These are phyloP conservation scores for Porites cylindrica DNA, from an alignment of 92 coral and sea anemone genomes.

Conservation along the genomic window DNA sequence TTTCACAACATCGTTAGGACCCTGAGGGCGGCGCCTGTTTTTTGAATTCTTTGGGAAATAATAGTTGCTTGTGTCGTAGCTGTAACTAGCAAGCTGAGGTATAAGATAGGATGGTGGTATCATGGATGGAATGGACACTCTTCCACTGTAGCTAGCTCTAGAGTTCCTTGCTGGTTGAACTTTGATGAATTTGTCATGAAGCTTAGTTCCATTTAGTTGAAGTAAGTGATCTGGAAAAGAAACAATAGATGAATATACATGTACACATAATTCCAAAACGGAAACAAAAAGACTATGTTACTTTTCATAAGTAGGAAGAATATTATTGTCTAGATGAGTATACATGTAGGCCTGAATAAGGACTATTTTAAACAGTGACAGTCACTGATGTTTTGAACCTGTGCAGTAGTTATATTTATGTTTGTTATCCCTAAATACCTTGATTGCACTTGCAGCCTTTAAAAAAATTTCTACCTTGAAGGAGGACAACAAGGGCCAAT, in stretches of 20 bases:
- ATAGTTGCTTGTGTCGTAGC: background rate
- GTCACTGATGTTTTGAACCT: too few relatives aligned
- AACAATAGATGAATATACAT: too few relatives aligned
- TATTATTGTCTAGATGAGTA: too few relatives aligned
- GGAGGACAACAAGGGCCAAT: too few relatives aligned
- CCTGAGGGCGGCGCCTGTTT: conserved; percentile 46
- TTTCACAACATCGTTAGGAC: conserved; percentile 60
- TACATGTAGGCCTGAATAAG: too few relatives aligned
- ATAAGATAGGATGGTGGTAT: conserved; percentile 35
- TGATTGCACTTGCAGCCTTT: too few relatives aligned
- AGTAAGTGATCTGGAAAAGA: conserved; percentile 56
- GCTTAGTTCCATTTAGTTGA: conserved; percentile 84
- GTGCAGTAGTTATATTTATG: too few relatives aligned
- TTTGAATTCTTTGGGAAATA: background rate
- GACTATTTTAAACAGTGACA: too few relatives aligned
- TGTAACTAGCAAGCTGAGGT: conserved; percentile 17
- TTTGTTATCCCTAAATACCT: too few relatives aligned
- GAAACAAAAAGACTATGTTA: background rate
- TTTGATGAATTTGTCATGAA: conserved; percentile 78
- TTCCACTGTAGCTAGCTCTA: conserved; percentile 42
- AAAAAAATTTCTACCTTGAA: too few relatives aligned
- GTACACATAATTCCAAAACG: background rate
- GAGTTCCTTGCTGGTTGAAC: conserved; percentile 83
- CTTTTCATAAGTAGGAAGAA: too few relatives aligned
- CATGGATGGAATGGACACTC: conserved; percentile 61